Conservation (phyloP, 2,113 vertebrate genomes). For the Acanthisitta chloris region DNA sequence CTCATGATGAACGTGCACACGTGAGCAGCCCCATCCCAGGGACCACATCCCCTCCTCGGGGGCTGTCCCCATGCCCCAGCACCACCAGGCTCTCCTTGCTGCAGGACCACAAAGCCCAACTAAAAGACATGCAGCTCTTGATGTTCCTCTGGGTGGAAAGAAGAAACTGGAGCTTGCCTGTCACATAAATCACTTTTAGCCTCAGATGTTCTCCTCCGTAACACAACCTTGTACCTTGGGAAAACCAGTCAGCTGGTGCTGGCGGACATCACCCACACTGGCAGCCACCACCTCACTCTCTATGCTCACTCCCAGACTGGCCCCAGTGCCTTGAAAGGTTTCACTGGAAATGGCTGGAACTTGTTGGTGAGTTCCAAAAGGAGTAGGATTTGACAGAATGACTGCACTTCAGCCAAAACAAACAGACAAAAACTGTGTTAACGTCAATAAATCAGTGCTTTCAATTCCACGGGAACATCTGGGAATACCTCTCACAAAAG, state of each 20-base stretch:
- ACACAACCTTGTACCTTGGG: not conserved
- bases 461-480: not conserved
- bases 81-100: not conserved
- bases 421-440: not conserved
- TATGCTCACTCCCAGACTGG: fast-evolving
- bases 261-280: not conserved
- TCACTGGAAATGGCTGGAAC: not conserved
- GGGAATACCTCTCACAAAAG: not conserved
- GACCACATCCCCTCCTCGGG: fast-evolving
- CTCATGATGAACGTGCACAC: not conserved
- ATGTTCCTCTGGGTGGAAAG: not conserved
- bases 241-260: fast-evolving
- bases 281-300: not conserved
- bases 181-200: not conserved
- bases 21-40: fast-evolving
- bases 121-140: not conserved
- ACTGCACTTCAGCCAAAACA: not conserved
- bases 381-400: not conserved
- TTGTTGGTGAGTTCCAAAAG: fast-evolving
- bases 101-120: not conserved
- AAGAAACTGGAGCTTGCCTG: not conserved
- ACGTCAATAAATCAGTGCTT: fast-evolving
- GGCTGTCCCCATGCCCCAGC: not conserved
- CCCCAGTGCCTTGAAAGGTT: not conserved
- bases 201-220: not conserved